Evolutionary conservation across 92 coral and sea anemone species (phyloP), one percentile per base, ranked within the genome.

Genomic region (Plumapathes pennacea): DNA sequence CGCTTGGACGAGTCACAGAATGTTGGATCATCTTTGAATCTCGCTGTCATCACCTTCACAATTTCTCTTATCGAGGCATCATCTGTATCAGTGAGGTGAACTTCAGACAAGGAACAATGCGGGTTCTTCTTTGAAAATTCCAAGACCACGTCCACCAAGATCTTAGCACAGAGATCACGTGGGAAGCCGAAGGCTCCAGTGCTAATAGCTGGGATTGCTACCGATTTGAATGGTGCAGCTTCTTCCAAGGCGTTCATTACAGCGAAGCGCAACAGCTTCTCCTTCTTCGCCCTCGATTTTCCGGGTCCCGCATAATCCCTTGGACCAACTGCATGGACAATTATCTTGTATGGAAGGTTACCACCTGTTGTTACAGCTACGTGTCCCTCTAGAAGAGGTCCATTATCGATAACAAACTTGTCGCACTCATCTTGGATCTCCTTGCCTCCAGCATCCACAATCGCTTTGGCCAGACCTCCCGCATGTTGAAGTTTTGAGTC

Each of bases 151-250:
- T 79, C 83, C 0, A 85, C n/a, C 78, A 73, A 55, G 14, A 67
- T 47, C 10, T 31, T 44, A 0, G 90, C 96, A 40, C 96, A 83
- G 26, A 88, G 43, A 2, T 62, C 80, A 30, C 11, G 50, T 27
- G 96, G 96, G 34, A 69, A 73, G 1, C 71, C 86, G 31, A 15
- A 78, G 30, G 43, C 38, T 19, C 96, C 96, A 10, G 90, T 61
- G 8, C 96, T 68, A 10, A 88, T 60, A 4, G 96, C 86, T 3
- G 96, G 96, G 32, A 88, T 22, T 0, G 90, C 96, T 38, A 88
- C 65, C 1, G 90, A 64, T 11, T 43, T 38, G 43, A 57, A 78
- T 6, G 21, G 10, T 32, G 44, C 60, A 26, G 88, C 78, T 11
- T 65, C 38, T 3, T 60, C 31, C 21, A 82, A 52, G 25, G 88